Evolutionary conservation across 2,113 vertebrate species (phyloP), one percentile per base, ranked within the genome.

Genomic region (Vulpes vulpes): DNA sequence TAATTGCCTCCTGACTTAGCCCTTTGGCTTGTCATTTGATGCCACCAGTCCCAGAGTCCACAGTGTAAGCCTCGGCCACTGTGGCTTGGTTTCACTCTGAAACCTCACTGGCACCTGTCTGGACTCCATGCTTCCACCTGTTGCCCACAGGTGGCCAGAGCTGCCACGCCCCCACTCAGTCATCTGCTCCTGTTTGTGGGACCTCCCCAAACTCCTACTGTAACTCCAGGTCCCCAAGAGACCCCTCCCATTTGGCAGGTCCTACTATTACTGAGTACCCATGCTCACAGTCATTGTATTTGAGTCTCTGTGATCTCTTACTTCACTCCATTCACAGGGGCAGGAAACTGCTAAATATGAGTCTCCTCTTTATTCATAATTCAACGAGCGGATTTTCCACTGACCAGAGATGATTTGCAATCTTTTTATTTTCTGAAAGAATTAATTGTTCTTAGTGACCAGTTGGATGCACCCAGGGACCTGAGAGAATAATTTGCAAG

Each of bases 391-490:
- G 51, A 88, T 74, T 97, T 97, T 94, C 74, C 78, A 65, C 76
- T 82, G 94, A 79, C 76, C 78, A 97, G 88, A 90, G 73, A 94
- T 19, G 14, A 60, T 94, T 88, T 57, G 2, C 62, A 62, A 53
- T 81, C 35, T 35, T n/a, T 95, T 97, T 95, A 76, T 91, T 96
- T 97, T 69, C 79, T 80, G 43, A 94, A 97, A 96, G 85, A 97
- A 95, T 89, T 94, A 74, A 96, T 91, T 96, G 93, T 97, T 97
- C 60, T 91, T 86, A 94, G 93, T 96, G 97, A 95, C 93, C 96
- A 93, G 80, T 94, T 96, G 65, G 91, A 92, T 81, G 55, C 51
- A 92, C n/a, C 80, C 65, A 79, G 76, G 65, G 81, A 88, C 89
- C 85, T 27, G 38, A 59, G 67, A 97, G 95, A 89, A 76, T 89